These are phyloP conservation scores for Silurus aristotelis DNA, from an alignment of 2,797 vertebrate species.

Conservation along the genomic window DNA sequence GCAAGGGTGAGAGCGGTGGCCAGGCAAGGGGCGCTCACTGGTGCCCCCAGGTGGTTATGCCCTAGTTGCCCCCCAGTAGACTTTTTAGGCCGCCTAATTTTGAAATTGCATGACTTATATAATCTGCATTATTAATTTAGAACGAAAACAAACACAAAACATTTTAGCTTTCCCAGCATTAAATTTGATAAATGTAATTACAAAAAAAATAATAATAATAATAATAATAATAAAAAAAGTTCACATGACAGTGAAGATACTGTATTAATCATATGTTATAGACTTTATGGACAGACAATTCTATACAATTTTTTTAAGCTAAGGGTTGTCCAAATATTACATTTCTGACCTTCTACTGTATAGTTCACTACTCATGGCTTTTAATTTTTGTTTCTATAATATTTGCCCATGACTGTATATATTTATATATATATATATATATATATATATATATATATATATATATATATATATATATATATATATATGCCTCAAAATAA, in stretches of 20 bases:
- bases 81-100: too few species aligned
- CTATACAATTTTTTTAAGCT: neutral
- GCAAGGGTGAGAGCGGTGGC: too few species aligned
- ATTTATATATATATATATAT: neutral
- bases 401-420: neutral
- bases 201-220: neutral
- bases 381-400: neutral
- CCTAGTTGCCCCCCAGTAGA: too few species aligned
- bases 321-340: neutral
- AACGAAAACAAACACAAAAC: neutral
- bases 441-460: neutral
- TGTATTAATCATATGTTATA: neutral
- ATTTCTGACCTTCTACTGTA: neutral
- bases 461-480: neutral
- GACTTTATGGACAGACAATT: neutral
- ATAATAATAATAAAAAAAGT: neutral
- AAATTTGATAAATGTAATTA: neutral
- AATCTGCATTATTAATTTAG: neutral
- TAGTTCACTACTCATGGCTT: neutral
- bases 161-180: neutral
- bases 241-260: neutral
- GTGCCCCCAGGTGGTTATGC: too few species aligned
- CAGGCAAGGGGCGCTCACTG: too few species aligned
- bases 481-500: neutral
- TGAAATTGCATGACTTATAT: neutral